Evolutionary conservation across 2,113 vertebrate species (phyloP).

Genomic region (Variabilichromis moorii): DNA sequence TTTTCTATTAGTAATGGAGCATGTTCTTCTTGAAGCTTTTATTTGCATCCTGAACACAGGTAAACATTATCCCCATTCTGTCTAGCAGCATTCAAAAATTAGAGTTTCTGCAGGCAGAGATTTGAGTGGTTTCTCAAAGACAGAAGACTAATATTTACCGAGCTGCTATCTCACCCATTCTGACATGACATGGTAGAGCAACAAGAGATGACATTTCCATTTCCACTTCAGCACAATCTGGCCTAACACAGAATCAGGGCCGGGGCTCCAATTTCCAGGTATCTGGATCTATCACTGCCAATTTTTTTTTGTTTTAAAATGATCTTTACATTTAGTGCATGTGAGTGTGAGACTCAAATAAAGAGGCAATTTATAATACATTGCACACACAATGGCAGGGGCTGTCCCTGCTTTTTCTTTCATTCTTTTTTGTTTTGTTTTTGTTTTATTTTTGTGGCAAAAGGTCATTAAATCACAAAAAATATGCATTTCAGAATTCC

Average conservation of each 20-base stretch:
- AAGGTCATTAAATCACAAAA: slow-evolving; percentile 18
- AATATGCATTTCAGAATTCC: slow-evolving; percentile 18
- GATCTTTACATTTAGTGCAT: slow-evolving; percentile 15
- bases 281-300: neutral
- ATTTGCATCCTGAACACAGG: slow-evolving; percentile 6
- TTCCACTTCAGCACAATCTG: slow-evolving; percentile 1
- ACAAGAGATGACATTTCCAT: slow-evolving; percentile 14
- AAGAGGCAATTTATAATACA: neutral
- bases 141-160: neutral
- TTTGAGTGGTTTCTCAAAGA: neutral
- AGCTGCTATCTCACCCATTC: neutral
- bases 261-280: neutral
- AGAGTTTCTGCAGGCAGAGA: neutral
- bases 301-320: slow-evolving; percentile 3
- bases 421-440: neutral
- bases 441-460: neutral
- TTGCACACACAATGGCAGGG: neutral
- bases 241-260: neutral
- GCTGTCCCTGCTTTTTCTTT: neutral
- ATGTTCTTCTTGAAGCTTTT: neutral
- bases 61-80: neutral
- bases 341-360: neutral
- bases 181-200: neutral
- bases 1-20: slow-evolving; percentile 20
- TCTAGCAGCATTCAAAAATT: neutral